phyloP scores from a whole-genome alignment of 2,797 vertebrate species.

The Mormyrops attenuatus region DNA sequence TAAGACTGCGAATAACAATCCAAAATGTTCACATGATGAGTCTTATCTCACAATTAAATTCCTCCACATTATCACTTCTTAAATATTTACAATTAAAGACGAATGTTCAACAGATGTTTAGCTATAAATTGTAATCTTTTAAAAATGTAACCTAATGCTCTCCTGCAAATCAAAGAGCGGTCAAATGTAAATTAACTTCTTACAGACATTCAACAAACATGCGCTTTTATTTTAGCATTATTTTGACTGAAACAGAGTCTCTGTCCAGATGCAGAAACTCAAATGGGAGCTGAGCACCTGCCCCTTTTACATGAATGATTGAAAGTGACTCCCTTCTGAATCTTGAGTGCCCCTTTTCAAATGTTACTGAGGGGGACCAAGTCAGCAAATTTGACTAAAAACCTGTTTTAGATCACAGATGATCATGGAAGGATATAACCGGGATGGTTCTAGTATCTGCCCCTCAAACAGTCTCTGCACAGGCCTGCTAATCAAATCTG shows the following conservation, averaged over 20 bases:
- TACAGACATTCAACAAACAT: neutral
- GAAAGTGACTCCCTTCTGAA: neutral
- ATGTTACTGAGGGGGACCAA: neutral
- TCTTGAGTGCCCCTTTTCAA: neutral
- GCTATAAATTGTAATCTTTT: neutral
- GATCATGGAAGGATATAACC: neutral
- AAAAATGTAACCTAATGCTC: neutral
- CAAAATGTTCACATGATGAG: neutral
- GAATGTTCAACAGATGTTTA: neutral
- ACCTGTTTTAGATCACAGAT: neutral
- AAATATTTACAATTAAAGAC: constrained; percentile 22
- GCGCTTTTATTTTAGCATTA: neutral
- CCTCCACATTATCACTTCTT: neutral
- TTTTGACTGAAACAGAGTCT: neutral
- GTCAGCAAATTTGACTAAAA: neutral
- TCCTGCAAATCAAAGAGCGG: neutral
- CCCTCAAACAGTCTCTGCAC: neutral
- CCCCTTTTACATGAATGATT: neutral
- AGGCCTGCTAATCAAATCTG: neutral
- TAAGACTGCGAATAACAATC: neutral
- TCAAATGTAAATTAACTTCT: neutral
- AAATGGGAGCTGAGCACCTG: neutral
- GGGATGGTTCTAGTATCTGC: neutral
- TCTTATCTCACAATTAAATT: neutral
- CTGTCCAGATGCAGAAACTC: neutral